Conservation (phyloP, 2,113 vertebrate genomes). For the Cepphus grylle region DNA sequence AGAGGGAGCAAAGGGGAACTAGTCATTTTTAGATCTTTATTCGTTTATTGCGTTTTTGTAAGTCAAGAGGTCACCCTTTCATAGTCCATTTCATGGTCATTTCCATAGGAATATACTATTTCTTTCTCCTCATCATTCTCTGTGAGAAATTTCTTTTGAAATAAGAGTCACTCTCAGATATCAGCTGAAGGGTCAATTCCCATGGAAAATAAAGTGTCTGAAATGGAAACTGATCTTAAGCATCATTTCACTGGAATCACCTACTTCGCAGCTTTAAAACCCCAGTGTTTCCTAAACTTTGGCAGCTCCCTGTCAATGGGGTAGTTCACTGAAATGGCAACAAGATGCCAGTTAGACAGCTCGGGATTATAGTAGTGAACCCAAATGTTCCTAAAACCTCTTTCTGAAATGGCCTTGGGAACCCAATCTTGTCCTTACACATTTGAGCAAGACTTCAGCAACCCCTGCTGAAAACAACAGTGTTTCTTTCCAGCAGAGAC, state of each 20-base stretch:
- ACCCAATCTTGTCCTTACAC: not conserved
- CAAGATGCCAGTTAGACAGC: not conserved
- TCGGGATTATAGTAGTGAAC: not conserved
- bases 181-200: not conserved
- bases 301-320: not conserved
- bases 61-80: not conserved
- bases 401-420: not conserved
- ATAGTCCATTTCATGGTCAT: not conserved
- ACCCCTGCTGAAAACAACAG: not conserved
- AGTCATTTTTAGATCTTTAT: not conserved
- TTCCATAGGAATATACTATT: not conserved
- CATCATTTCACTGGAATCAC: not conserved
- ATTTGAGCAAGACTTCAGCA: not conserved
- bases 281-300: not conserved
- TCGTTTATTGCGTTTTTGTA: not conserved
- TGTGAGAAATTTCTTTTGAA: not conserved
- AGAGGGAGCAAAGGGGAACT: not conserved
- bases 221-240: not conserved
- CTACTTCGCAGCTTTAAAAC: not conserved
- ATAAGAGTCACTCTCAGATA: not conserved
- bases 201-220: not conserved
- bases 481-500: not conserved
- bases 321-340: not conserved
- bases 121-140: not conserved
- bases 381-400: not conserved